A percentile compares a stretch with the other conserved stretches of the same genome.
These are phyloP conservation scores for Coracopsis vasa DNA, from an alignment of 2,113 vertebrate genomes.

Conservation along the genomic window DNA sequence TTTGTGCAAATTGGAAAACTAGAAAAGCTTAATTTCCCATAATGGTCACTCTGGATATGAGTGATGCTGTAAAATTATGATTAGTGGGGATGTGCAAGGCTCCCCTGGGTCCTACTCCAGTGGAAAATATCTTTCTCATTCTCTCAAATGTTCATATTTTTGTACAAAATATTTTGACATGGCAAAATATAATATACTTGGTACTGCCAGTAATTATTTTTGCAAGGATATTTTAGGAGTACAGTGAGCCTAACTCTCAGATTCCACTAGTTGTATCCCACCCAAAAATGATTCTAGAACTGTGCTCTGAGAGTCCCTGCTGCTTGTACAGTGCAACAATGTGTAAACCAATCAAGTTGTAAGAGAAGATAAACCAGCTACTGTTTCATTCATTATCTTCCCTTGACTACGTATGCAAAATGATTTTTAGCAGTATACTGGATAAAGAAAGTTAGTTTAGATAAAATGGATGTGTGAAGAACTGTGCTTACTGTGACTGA, in stretches of 20 bases:
- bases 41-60: not conserved
- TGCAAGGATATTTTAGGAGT: not conserved
- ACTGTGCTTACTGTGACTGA: not conserved
- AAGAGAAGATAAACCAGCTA: not conserved
- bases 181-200: not conserved
- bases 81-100: not conserved
- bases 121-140: not conserved
- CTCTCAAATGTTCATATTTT: not conserved
- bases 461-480: not conserved
- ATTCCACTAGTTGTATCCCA: not conserved
- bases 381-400: not conserved
- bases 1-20: not conserved
- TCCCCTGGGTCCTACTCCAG: not conserved
- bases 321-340: not conserved
- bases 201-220: not conserved
- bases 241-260: not conserved
- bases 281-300: not conserved
- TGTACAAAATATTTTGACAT: not conserved
- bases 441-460: not conserved
- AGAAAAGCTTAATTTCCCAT: not conserved
- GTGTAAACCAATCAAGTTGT: not conserved
- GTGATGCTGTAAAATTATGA: not conserved
- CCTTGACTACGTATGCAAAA: not conserved
- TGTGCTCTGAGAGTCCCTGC: not conserved
- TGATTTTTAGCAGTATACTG: not conserved